Evolutionary conservation across 2,113 vertebrate species (phyloP), one percentile per base, ranked within the genome.

Genomic region (Actenoides lindsayi): DNA sequence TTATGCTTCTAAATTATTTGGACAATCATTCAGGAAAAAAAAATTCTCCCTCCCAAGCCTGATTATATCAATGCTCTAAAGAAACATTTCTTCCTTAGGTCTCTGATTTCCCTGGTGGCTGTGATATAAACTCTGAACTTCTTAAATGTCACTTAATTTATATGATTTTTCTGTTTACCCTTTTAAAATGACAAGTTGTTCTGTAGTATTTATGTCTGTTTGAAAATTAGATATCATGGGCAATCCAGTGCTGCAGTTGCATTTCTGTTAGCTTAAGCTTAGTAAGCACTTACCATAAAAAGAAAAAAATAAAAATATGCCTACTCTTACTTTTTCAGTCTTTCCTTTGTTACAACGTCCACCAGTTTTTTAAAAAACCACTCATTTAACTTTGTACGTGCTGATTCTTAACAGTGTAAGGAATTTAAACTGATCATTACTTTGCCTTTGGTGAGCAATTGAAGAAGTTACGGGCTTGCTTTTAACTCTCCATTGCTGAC

Each of bases 131-230:
- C 93, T 93, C 92, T 97, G 93, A 97, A 96, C 95, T 97, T 97
- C 97, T 96, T 91, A 97, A 98, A 97, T 96, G 97, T 96, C 96
- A 96, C 88, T 97, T 97, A 97, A 97, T 97, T 97, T 97, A 94
- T 96, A 96, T 94, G 95, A 95, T 97, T 97, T 97, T 97, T 96
- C 97, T 96, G 94, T 97, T 97, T 97, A 98, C 96, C 94, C 97
- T 97, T 98, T 97, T 96, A 96, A 97, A 97, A 96, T 97, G 97
- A 97, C 97, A 97, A 96, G 94, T 94, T 95, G 94, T 79, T 95
- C 93, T 48, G 37, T 78, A 97, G 86, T 97, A 97, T 98, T 97
- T 98, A 98, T 97, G 94, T 96, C 94, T 96, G 94, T 97, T 94
- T 92, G 87, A 96, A 97, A 97, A 98, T 96, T 94, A 97, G 94